phyloP scores from a whole-genome alignment of 2,888 invertebrate genomes.

The Phlogophora meticulosa region DNA sequence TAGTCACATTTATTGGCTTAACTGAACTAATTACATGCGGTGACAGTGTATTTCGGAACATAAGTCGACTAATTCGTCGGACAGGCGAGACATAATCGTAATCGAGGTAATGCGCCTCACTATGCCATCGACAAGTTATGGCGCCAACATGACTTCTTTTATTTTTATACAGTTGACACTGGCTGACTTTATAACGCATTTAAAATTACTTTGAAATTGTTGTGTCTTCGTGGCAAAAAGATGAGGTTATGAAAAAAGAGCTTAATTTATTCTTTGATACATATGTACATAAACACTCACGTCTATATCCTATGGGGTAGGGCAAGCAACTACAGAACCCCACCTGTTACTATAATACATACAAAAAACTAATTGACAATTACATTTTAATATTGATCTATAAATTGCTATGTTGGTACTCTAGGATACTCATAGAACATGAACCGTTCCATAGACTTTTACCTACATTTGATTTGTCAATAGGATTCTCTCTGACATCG shows the following conservation, averaged over 20 bases:
- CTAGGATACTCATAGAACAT: too few relatives aligned
- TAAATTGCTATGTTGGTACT: too few relatives aligned
- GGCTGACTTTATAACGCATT: constrained; percentile 62
- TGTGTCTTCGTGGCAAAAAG: constrained; percentile 4
- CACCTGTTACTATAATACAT: too few relatives aligned
- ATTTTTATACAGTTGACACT: constrained; percentile 72
- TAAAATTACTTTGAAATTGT: constrained; percentile 51
- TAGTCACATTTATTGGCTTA: constrained; percentile 69
- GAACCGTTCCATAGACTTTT: too few relatives aligned
- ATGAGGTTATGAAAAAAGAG: constrained; percentile 23
- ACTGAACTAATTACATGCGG: constrained; percentile 76
- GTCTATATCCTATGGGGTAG: too few relatives aligned
- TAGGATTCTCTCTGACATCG: too few relatives aligned
- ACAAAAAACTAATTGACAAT: too few relatives aligned
- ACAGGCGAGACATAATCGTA: constrained; percentile 75
- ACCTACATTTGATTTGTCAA: too few relatives aligned
- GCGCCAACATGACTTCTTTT: constrained; percentile 73
- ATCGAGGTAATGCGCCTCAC: constrained; percentile 75
- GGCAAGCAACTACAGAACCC: too few relatives aligned
- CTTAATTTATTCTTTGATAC: not conserved
- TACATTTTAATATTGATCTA: too few relatives aligned
- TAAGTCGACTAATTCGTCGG: constrained; percentile 76
- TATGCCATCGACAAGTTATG: constrained; percentile 73
- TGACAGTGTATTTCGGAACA: constrained; percentile 76
- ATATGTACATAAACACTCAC: not conserved